Evolutionary conservation across 2,113 vertebrate species (phyloP), one percentile per base, ranked within the genome.

Genomic region (Carlito syrichta): DNA sequence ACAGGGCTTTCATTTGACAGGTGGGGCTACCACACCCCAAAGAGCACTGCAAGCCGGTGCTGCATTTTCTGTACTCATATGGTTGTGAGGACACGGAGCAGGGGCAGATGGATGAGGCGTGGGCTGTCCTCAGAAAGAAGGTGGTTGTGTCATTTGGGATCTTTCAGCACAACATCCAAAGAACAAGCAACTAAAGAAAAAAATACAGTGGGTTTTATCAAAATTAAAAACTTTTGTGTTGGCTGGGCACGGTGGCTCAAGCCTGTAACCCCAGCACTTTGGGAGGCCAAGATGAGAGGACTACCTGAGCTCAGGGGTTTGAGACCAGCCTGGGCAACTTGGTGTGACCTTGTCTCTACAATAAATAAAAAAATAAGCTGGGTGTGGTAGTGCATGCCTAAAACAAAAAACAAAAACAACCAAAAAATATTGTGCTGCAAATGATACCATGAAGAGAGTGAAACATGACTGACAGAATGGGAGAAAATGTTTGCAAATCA

Each of bases 161-260:
- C 58, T 48, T 92, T 48, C 19, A 74, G 25, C 62, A 27, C 1
- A 4, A 35, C 1, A 8, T 13, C 62, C 25, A 32, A 68, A 20
- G n/a, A 23, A 19, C 0, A 0, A 60, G 30, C 2, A 54, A 66
- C 14, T 12, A 11, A 52, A 52, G 58, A 12, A 38, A 58, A 2
- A 62, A 32, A 62, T 63, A 32, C 40, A 2, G 6, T 3, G 40
- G 35, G 17, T 14, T 50, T 68, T 11, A n/a, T 11, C 16, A 60
- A 88, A 43, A 68, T n/a, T 0, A 43, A 8, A 3, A 27, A 2
- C 32, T 14, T n/a, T n/a, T n/a, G n/a, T n/a, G n/a, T n/a, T n/a
- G n/a, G n/a, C n/a, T n/a, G n/a, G n/a, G n/a, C n/a, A n/a, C n/a
- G n/a, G n/a, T n/a, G n/a, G n/a, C n/a, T n/a, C n/a, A n/a, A n/a